Conservation (phyloP, 2,888 invertebrate genomes). For the Dioctria linearis region DNA sequence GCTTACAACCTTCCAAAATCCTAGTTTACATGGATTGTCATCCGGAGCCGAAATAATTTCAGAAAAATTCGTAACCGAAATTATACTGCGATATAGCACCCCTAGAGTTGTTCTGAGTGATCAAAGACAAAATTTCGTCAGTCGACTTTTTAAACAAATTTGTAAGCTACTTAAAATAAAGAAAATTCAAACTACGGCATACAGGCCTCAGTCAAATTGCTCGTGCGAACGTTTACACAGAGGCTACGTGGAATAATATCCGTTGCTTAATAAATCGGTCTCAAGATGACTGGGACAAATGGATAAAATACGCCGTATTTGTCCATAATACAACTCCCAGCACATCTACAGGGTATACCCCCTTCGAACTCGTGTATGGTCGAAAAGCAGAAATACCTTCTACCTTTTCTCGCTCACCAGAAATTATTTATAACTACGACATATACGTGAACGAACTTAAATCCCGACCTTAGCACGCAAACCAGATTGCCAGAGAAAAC, state of each 20-base stretch:
- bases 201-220: background rate
- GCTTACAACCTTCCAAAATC: background rate
- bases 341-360: background rate
- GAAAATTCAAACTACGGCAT: background rate
- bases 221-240: background rate
- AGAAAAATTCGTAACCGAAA: background rate
- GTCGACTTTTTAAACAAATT: background rate
- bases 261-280: background rate
- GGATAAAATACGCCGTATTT: conserved; percentile 2
- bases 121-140: background rate
- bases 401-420: background rate
- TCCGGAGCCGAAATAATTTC: conserved; percentile 13
- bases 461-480: background rate
- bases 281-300: background rate
- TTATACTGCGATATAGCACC: background rate
- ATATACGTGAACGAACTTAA: background rate
- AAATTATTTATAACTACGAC: background rate
- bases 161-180: background rate
- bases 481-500: too few relatives aligned
- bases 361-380: background rate
- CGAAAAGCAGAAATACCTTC: background rate
- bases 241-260: background rate
- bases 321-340: background rate
- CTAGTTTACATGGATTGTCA: too few relatives aligned
- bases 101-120: background rate